A percentile compares a stretch with the other conserved stretches of the same genome.
Conservation (phyloP, 2,797 vertebrate genomes). For the Sebastes jordani region DNA sequence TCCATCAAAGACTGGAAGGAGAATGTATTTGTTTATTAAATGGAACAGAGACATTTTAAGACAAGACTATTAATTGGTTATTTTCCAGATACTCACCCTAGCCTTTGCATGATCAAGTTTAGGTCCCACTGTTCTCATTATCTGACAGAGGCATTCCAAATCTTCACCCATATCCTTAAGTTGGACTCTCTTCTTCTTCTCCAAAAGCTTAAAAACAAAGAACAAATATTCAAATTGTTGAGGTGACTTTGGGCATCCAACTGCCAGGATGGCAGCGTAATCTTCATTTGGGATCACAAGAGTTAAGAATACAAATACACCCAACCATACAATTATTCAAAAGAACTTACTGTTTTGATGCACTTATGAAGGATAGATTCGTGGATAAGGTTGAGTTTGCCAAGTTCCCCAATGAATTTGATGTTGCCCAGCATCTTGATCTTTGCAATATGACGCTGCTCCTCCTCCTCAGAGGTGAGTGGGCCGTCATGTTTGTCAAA, state of each 20-base stretch:
- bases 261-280: not conserved
- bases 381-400: constrained; percentile 99
- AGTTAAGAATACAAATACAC: not conserved
- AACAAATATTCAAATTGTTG: not conserved
- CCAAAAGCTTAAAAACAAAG: constrained; percentile 89
- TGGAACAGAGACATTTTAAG: not conserved
- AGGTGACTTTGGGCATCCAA: not conserved
- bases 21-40: not conserved
- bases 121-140: constrained; percentile 99
- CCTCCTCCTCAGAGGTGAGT: constrained; percentile 97
- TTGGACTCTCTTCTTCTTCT: constrained; percentile 99
- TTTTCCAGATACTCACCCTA: constrained; percentile 82
- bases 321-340: not conserved
- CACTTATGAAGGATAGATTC: constrained; percentile 99
- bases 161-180: constrained; percentile 99
- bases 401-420: constrained; percentile 99
- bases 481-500: constrained; percentile 96
- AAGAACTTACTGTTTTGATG: constrained; percentile 97
- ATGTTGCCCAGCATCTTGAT: constrained; percentile 99
- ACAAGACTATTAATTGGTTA: rapidly evolving
- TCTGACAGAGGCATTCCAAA: constrained; percentile 99
- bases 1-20: constrained; percentile 94
- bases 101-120: constrained; percentile 99
- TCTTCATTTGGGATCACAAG: not conserved
- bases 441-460: constrained; percentile 98